Evolutionary conservation across 2,888 invertebrate species (phyloP), one percentile per base, ranked within the genome.

Genomic region (Rhogogaster chlorosoma): DNA sequence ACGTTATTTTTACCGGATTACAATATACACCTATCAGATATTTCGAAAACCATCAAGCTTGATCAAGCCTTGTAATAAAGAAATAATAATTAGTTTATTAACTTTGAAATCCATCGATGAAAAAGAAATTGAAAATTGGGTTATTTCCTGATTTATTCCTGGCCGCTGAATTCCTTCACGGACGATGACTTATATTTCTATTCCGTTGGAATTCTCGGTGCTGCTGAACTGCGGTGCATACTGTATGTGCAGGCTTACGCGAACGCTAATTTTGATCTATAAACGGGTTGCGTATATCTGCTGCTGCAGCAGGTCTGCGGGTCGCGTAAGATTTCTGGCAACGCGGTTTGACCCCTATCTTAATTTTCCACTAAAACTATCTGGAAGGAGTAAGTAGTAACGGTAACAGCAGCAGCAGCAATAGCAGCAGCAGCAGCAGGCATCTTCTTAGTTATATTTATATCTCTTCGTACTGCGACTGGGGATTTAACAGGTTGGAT

Each of bases 241-340:
- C 5, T 67, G 42, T 12, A 26, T 67, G 71, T 42, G 15, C 7
- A 73, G 22, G 22, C 42, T 22, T 61, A 26, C 26, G 61, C 26
- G 61, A 26, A 42, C 71, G 38, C 71, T 42, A 73, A 73, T 73
- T 73, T 73, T 42, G 18, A 42, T 73, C 22, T 73, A 73, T 32
- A 70, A 70, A 70, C 70, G 70, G 70, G 36, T 70, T n/a, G n/a
- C 10, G 22, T 22, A 22, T 26, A 61, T 29, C 7, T 61, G 26
- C 10, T 10, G 22, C 26, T 26, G 61, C 22, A 22, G 61, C 22
- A 22, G 22, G 61, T 61, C 26, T 22, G 26, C 78, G 32, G 67
- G 83, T 83, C 83, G 67, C 29, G n/a, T 29, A 49, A 42, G 83
- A 83, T 83, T 83, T 67, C 83, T 83, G 83, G 83, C 83, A 83